phyloP scores from a whole-genome alignment of 2,113 vertebrate genomes.

The Heptranchias perlo region DNA sequence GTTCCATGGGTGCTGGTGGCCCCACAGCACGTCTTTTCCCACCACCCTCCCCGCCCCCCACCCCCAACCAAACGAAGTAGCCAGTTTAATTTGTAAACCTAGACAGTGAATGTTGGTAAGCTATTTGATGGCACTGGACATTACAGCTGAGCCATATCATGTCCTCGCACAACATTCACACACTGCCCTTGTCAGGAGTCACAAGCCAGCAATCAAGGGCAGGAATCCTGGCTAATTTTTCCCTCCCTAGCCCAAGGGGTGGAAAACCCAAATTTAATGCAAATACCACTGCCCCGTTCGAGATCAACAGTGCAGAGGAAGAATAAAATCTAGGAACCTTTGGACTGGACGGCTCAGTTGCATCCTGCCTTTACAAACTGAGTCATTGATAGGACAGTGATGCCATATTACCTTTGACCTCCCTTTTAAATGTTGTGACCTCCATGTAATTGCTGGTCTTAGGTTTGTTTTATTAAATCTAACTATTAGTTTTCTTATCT shows the following conservation, averaged over 20 bases:
- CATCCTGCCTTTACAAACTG: not conserved
- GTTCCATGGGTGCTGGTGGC: not conserved
- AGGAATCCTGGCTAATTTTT: not conserved
- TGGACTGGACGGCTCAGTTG: not conserved
- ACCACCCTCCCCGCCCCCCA: too few relatives aligned
- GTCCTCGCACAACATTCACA: not conserved
- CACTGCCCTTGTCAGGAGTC: not conserved
- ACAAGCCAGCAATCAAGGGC: not conserved
- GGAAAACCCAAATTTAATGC: not conserved
- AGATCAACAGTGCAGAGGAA: not conserved
- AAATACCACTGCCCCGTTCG: not conserved
- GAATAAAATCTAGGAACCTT: not conserved
- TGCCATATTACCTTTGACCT: not conserved
- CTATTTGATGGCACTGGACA: not conserved
- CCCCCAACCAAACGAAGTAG: too few relatives aligned
- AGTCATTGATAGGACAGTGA: not conserved
- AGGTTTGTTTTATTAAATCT: not conserved
- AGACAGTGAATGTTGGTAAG: not conserved
- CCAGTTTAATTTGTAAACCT: not conserved
- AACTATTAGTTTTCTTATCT: conserved; percentile 37
- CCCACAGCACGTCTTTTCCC: not conserved
- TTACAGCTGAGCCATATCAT: not conserved
- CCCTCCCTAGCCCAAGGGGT: not conserved
- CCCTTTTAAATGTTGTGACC: not conserved
- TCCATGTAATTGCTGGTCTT: not conserved